Evolutionary conservation across 35 echinoderm and acorn worm species (phyloP).

Genomic region (Holothuria glaberrima): DNA sequence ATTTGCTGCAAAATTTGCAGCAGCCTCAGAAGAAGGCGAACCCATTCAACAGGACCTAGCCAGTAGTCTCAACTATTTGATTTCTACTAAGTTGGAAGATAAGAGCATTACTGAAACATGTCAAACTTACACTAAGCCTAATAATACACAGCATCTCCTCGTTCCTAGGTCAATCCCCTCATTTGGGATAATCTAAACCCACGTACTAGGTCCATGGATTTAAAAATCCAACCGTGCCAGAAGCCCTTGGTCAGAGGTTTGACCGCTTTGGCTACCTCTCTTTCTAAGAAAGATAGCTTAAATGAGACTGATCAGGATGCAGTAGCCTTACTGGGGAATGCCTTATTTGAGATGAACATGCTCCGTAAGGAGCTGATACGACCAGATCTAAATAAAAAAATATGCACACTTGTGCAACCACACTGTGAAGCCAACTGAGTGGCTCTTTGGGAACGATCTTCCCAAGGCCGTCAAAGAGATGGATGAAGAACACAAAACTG

Average conservation of each 20-base stretch:
- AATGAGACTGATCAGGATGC: conserved; percentile 3
- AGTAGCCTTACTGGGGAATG: conserved; percentile 10
- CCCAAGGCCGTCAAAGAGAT: not conserved
- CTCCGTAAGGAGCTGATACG: conserved; percentile 54
- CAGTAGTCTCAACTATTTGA: not conserved
- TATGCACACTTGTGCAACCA: conserved; percentile 29
- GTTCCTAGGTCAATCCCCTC: not conserved
- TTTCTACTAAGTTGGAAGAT: not conserved
- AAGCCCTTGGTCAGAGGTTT: not conserved
- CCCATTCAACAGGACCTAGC: not conserved
- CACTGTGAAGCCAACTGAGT: conserved; percentile 7
- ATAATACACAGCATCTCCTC: not conserved
- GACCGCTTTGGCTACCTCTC: not conserved
- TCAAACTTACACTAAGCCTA: not conserved
- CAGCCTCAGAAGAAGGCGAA: not conserved
- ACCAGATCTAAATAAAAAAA: conserved; percentile 31
- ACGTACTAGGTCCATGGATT: not conserved
- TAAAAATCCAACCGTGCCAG: not conserved
- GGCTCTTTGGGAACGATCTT: conserved; percentile 55
- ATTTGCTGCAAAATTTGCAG: not conserved
- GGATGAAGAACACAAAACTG: not conserved
- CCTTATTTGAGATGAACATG: conserved; percentile 57
- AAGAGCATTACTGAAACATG: not conserved
- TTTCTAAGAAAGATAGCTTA: too few relatives aligned
- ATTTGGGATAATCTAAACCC: not conserved